Evolutionary conservation across 37 sponge, comb jelly and placozoan genomes (phyloP).

Genomic region (Ianthella basta): DNA sequence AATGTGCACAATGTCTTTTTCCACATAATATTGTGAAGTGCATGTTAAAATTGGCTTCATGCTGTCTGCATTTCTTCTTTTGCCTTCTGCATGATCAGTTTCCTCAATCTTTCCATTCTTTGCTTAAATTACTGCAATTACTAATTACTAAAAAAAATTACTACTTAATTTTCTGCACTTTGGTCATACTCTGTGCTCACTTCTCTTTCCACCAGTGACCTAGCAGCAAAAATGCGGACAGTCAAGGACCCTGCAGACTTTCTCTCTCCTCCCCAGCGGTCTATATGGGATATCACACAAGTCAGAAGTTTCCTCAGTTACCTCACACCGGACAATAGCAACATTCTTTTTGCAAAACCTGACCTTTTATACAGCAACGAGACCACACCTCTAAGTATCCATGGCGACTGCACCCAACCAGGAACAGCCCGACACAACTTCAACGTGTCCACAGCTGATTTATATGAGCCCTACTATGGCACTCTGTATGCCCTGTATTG

Average conservation of each 20-base stretch:
- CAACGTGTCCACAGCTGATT: slow-evolving; percentile 29
- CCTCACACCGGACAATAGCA: slow-evolving; percentile 51
- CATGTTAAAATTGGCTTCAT: no score
- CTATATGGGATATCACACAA: slow-evolving; percentile 36
- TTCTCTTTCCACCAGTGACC: slow-evolving; percentile 23
- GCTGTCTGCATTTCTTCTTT: no score
- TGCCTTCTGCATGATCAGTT: no score
- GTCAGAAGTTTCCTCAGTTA: background rate
- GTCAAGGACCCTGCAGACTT: slow-evolving; percentile 61
- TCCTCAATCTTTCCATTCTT: no score
- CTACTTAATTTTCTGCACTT: no score
- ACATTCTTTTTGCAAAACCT: slow-evolving; percentile 59
- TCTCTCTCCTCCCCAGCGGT: slow-evolving; percentile 59
- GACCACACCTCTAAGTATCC: background rate
- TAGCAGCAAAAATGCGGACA: slow-evolving; percentile 54
- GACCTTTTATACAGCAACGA: background rate
- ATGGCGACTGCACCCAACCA: background rate
- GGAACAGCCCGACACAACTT: slow-evolving; percentile 9
- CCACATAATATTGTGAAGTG: no score
- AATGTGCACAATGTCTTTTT: no score
- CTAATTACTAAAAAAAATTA: no score
- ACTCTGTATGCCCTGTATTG: slow-evolving; percentile 26
- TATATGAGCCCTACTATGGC: slow-evolving; percentile 47
- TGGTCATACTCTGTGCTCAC: no score
- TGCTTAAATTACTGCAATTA: no score